A percentile compares a stretch with the other conserved stretches of the same genome.
Conservation (phyloP, 1,140 invertebrate species). For the Mya arenaria region DNA sequence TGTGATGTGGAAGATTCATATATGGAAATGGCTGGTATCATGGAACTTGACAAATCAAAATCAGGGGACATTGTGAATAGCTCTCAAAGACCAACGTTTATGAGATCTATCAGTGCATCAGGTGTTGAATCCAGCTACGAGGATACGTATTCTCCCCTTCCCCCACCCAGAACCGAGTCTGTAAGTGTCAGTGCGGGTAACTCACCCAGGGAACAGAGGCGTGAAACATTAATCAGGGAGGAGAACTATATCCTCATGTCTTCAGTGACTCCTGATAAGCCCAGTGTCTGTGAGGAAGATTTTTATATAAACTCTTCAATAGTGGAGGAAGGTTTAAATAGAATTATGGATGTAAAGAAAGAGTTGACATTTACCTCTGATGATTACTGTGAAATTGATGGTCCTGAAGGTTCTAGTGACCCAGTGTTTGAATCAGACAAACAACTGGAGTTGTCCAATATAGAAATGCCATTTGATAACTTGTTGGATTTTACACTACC, state of each 20-base stretch:
- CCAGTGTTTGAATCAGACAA: background rate
- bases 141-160: background rate
- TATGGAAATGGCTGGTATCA: conserved; percentile 69
- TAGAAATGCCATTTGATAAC: conserved; percentile 51
- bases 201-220: conserved; percentile 41
- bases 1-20: conserved; percentile 53
- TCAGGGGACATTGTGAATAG: background rate
- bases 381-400: conserved; percentile 4
- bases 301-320: conserved; percentile 63
- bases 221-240: conserved; percentile 58
- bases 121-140: background rate
- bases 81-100: conserved; percentile 49
- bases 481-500: conserved; percentile 43
- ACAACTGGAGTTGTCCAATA: background rate
- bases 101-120: conserved; percentile 61
- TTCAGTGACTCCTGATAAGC: conserved; percentile 23
- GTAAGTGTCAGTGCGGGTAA: conserved; percentile 47
- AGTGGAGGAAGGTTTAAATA: too few relatives aligned
- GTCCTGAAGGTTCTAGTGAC: background rate
- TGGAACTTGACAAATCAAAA: conserved; percentile 29
- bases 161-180: conserved; percentile 39
- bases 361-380: conserved; percentile 15
- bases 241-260: conserved; percentile 67
- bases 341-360: conserved; percentile 14
- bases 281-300: too few relatives aligned